Conservation (phyloP, 2,797 vertebrate genomes). For the Ctenochaetus hawaiiensis region DNA sequence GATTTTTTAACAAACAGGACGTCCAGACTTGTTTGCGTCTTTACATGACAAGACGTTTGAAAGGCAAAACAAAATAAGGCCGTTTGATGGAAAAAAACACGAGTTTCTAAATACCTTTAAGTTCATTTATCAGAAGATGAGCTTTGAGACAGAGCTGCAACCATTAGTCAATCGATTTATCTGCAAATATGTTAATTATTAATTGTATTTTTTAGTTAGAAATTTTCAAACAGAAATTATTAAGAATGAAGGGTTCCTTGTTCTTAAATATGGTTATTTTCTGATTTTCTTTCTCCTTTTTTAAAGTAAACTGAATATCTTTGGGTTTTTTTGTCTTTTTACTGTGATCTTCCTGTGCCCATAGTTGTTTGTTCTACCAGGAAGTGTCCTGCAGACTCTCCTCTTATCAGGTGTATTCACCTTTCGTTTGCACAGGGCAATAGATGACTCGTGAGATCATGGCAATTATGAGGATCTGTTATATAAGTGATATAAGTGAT, state of each 20-base stretch:
- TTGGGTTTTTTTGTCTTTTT: background rate
- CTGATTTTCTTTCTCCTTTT: background rate
- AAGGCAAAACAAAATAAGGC: slow-evolving; percentile 10
- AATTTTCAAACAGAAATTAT: no score
- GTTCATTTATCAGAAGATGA: background rate
- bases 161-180: background rate
- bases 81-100: background rate
- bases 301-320: background rate
- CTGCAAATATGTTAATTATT: background rate
- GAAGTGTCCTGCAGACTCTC: slow-evolving; percentile 36
- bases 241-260: background rate
- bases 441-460: slow-evolving; percentile 13
- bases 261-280: background rate
- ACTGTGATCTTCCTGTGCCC: slow-evolving; percentile 5
- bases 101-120: background rate
- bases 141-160: background rate
- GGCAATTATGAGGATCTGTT: slow-evolving; percentile 1
- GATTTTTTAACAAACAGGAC: slow-evolving; percentile 4
- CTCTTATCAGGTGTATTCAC: slow-evolving; percentile 54
- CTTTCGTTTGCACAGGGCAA: slow-evolving; percentile 11
- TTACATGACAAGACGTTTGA: background rate
- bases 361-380: slow-evolving; percentile 30
- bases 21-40: background rate
- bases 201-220: no score
- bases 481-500: slow-evolving; percentile 3